phyloP scores from a whole-genome alignment of 2,113 vertebrate species.

The Typhlomys cinereus region DNA sequence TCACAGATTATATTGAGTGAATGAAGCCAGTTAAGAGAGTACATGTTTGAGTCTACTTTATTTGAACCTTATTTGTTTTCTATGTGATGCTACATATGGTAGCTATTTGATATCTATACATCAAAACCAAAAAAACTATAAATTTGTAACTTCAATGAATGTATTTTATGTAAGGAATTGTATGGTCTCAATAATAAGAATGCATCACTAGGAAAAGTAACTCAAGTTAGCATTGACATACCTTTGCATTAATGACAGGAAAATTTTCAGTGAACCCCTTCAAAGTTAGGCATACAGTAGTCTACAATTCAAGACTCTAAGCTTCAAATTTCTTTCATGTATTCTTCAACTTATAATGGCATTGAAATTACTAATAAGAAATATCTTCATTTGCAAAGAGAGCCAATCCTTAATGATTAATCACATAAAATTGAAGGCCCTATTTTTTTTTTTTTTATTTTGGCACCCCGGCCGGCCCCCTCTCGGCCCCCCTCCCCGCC shows the following conservation, averaged over 20 bases:
- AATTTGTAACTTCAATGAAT: constrained; percentile 26
- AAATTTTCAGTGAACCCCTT: not conserved
- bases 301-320: not conserved
- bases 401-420: not conserved
- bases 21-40: not conserved
- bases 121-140: not conserved
- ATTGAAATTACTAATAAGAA: not conserved
- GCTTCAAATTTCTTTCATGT: not conserved
- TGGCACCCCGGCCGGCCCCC: not conserved
- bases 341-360: not conserved
- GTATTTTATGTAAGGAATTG: not conserved
- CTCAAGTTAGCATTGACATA: not conserved
- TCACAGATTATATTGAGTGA: not conserved
- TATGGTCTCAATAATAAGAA: not conserved
- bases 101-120: not conserved
- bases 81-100: not conserved
- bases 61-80: not conserved
- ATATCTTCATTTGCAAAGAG: not conserved
- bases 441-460: not conserved
- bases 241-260: not conserved
- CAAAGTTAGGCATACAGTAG: not conserved
- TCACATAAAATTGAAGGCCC: not conserved
- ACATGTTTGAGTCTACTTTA: not conserved
- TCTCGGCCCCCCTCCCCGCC: not conserved
- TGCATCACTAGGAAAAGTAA: not conserved